phyloP scores from a whole-genome alignment of 2,888 invertebrate species.

The Apodemia mormo region DNA sequence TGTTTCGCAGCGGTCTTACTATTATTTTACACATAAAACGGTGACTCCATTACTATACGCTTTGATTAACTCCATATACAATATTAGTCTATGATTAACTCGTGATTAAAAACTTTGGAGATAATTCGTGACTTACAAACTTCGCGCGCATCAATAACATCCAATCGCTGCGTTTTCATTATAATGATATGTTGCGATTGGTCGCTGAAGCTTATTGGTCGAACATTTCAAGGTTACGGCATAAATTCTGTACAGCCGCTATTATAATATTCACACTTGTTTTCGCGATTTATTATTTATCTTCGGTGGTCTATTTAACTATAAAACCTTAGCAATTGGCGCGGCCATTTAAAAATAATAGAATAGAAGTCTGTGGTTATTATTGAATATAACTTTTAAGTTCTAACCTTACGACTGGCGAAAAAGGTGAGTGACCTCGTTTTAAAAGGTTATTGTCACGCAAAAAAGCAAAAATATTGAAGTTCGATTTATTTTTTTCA shows the following conservation, averaged over 20 bases:
- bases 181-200: neutral
- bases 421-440: constrained; percentile 58
- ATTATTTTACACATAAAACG: too few species aligned
- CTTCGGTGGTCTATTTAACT: neutral
- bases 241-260: neutral
- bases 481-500: neutral
- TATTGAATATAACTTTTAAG: neutral
- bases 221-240: neutral
- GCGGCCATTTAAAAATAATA: neutral
- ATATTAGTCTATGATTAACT: too few species aligned
- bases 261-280: neutral
- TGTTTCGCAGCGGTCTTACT: too few species aligned
- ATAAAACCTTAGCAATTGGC: neutral
- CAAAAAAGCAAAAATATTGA: constrained; percentile 36
- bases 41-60: too few species aligned
- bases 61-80: too few species aligned
- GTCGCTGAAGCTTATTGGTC: neutral
- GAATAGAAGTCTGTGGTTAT: neutral
- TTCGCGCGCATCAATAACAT: neutral
- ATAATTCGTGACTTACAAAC: neutral
- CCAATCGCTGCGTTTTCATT: neutral
- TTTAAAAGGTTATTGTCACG: constrained; percentile 47
- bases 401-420: neutral
- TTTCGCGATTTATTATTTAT: neutral
- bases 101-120: too few species aligned